Evolutionary conservation across 2,888 invertebrate genomes (phyloP).

Genomic region (Mesochorus sp.): DNA sequence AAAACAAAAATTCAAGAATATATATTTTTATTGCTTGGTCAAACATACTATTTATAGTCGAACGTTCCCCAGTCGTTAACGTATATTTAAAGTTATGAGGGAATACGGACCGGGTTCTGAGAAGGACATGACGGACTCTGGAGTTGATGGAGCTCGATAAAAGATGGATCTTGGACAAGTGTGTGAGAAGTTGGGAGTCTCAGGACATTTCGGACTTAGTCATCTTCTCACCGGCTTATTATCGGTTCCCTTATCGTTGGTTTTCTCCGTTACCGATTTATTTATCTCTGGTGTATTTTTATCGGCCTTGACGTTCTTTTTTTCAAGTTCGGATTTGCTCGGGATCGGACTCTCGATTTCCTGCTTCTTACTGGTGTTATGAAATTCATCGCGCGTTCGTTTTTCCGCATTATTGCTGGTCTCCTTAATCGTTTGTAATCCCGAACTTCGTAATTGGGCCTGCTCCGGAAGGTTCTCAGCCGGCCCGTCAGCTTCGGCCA

Average conservation of each 20-base stretch:
- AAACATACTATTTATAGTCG: no score
- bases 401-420: constrained; percentile 14
- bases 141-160: constrained; percentile 2
- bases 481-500: constrained; percentile 40
- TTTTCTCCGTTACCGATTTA: constrained; percentile 7
- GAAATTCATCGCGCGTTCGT: constrained; percentile 40
- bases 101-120: background rate
- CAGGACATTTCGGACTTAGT: background rate
- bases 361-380: background rate
- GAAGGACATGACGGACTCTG: background rate
- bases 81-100: no score
- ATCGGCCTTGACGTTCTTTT: background rate
- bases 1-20: no score
- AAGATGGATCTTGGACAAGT: background rate
- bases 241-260: background rate
- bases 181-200: background rate
- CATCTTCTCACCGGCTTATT: constrained; percentile 42
- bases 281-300: background rate
- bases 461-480: constrained; percentile 42
- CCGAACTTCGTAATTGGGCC: constrained; percentile 37
- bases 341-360: background rate
- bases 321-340: background rate
- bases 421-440: constrained; percentile 33
- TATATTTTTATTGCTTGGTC: no score
- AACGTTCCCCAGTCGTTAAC: no score